phyloP scores from a whole-genome alignment of 2,113 vertebrate genomes.

The Eulacestoma nigropectus region DNA sequence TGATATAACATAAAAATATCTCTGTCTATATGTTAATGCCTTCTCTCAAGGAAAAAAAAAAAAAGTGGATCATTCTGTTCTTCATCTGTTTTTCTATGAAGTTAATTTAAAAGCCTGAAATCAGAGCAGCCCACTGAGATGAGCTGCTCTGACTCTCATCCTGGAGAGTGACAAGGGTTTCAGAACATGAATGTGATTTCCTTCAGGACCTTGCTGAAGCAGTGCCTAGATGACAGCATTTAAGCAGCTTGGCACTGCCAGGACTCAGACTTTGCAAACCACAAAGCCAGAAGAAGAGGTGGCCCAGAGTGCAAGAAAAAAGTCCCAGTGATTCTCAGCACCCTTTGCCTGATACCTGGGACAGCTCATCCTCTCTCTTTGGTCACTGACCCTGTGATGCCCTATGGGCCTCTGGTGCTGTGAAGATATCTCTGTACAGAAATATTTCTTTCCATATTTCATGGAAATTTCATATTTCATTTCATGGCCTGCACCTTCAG shows the following conservation, averaged over 20 bases:
- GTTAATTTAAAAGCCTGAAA: background rate
- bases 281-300: background rate
- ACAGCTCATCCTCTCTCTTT: background rate
- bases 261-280: background rate
- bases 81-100: background rate
- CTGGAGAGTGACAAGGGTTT: background rate
- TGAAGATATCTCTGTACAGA: background rate
- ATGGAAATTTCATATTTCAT: no score
- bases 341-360: background rate
- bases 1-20: background rate
- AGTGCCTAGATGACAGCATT: background rate
- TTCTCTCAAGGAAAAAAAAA: background rate
- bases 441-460: background rate
- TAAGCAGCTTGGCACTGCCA: background rate
- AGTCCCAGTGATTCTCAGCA: background rate
- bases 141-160: background rate
- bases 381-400: no score
- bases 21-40: background rate
- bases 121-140: background rate
- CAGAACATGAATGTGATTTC: background rate
- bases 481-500: no score
- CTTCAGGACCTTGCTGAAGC: background rate
- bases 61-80: background rate
- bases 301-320: background rate
- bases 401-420: background rate